These are phyloP conservation scores for Lutjanus erythropterus DNA, from an alignment of 2,113 vertebrate genomes.

Conservation along the genomic window DNA sequence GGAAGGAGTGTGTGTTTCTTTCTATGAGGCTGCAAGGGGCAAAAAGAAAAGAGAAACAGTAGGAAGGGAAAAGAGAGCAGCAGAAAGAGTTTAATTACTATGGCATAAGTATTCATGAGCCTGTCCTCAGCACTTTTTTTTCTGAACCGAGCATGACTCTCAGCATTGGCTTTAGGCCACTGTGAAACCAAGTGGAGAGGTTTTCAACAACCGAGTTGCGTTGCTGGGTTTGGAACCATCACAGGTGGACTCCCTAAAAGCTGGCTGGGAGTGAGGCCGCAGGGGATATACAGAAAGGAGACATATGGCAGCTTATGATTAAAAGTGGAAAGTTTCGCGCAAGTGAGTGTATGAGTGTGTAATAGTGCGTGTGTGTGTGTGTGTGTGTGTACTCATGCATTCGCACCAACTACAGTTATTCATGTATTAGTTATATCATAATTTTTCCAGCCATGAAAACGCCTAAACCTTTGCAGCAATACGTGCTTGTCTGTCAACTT, in stretches of 20 bases:
- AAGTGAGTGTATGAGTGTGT: conserved; percentile 6
- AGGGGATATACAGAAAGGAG: conserved; percentile 59
- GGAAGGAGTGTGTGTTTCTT: conserved; percentile 5
- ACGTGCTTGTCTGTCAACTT: conserved; percentile 1
- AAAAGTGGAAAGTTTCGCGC: conserved; percentile 66
- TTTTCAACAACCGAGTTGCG: conserved; percentile 41
- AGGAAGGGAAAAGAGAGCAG: conserved; percentile 15
- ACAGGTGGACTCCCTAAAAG: conserved; percentile 67
- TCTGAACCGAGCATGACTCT: conserved; percentile 35
- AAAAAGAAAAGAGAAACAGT: conserved; percentile 18
- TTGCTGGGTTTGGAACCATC: conserved; percentile 49
- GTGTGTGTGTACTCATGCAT: conserved; percentile 14
- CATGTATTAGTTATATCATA: conserved; percentile 8
- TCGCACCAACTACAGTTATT: neutral
- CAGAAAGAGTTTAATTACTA: conserved; percentile 74
- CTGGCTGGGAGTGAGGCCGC: conserved; percentile 61
- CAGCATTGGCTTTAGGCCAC: conserved; percentile 60
- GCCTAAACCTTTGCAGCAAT: neutral
- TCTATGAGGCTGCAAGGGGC: neutral
- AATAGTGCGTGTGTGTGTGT: conserved; percentile 3
- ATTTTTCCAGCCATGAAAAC: conserved; percentile 2
- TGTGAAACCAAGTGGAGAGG: conserved; percentile 35
- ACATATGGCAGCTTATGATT: conserved; percentile 76
- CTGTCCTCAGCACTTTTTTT: conserved; percentile 9
- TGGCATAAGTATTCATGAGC: conserved; percentile 73